A percentile compares a stretch with the other conserved stretches of the same genome.
Conservation (phyloP, 2,797 vertebrate genomes). For the Pseudotriccus pelzelni region DNA sequence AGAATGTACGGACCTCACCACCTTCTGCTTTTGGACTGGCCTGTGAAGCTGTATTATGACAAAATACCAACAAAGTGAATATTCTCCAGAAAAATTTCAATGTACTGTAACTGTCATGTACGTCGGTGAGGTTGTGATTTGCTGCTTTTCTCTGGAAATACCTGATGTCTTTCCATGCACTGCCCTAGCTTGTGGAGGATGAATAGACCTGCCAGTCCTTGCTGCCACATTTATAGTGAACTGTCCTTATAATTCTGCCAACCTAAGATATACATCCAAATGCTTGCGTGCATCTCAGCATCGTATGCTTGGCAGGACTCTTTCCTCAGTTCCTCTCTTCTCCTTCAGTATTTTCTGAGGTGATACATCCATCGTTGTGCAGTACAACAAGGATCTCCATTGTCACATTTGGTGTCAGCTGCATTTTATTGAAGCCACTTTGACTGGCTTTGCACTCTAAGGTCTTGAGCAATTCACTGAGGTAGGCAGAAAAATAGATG, state of each 20-base stretch:
- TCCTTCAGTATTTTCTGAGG: not conserved
- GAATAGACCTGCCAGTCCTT: not conserved
- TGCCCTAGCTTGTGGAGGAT: not conserved
- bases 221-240: not conserved
- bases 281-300: rapidly evolving
- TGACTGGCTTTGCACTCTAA: not conserved
- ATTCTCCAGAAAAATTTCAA: not conserved
- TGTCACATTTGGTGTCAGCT: not conserved
- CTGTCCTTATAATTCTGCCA: not conserved
- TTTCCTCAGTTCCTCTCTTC: not conserved
- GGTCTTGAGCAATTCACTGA: not conserved
- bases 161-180: not conserved
- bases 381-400: not conserved
- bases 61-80: not conserved
- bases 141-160: not conserved
- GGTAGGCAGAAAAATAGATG: not conserved
- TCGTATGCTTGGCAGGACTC: not conserved
- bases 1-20: not conserved
- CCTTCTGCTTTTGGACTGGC: not conserved
- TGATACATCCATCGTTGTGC: rapidly evolving
- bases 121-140: not conserved
- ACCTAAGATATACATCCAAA: not conserved
- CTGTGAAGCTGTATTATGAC: not conserved
- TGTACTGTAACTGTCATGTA: rapidly evolving
- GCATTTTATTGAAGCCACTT: not conserved